Evolutionary conservation across 2,888 invertebrate genomes (phyloP).

Genomic region (Melikaiella ostensackeni): DNA sequence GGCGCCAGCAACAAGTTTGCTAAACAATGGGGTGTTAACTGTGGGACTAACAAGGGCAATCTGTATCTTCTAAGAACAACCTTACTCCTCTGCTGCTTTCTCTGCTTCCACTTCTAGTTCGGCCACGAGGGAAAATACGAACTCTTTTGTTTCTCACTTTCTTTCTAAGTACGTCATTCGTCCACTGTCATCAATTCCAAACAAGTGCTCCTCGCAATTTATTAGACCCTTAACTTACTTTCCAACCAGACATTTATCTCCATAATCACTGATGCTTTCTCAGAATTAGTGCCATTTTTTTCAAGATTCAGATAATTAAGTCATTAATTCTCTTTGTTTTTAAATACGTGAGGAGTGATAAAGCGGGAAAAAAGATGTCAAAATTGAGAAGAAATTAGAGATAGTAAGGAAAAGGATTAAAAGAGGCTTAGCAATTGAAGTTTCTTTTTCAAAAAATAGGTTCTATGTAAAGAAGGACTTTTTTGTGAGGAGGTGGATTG

Average conservation of each 20-base stretch:
- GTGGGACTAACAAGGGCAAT: constrained; percentile 72
- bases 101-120: constrained; percentile 27
- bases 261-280: constrained; percentile 55
- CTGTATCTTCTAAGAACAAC: constrained; percentile 62
- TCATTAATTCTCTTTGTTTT: not conserved
- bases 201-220: constrained; percentile 60
- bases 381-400: too few relatives aligned
- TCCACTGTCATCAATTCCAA: constrained; percentile 37
- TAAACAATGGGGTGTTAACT: constrained; percentile 73
- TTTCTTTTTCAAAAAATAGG: too few relatives aligned
- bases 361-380: too few relatives aligned
- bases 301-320: not conserved
- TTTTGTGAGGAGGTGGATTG: too few relatives aligned
- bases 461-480: too few relatives aligned
- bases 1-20: constrained; percentile 70
- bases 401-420: too few relatives aligned
- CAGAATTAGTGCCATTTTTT: constrained; percentile 45
- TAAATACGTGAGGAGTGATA: not conserved
- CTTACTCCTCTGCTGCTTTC: constrained; percentile 11
- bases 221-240: constrained; percentile 68
- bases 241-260: constrained; percentile 62
- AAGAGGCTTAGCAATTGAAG: too few relatives aligned
- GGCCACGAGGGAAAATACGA: constrained; percentile 44
- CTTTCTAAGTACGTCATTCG: constrained; percentile 32
- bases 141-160: constrained; percentile 43